These are phyloP conservation scores for Spheniscus mendiculus DNA, from an alignment of 2,113 vertebrate genomes.

Conservation along the genomic window DNA sequence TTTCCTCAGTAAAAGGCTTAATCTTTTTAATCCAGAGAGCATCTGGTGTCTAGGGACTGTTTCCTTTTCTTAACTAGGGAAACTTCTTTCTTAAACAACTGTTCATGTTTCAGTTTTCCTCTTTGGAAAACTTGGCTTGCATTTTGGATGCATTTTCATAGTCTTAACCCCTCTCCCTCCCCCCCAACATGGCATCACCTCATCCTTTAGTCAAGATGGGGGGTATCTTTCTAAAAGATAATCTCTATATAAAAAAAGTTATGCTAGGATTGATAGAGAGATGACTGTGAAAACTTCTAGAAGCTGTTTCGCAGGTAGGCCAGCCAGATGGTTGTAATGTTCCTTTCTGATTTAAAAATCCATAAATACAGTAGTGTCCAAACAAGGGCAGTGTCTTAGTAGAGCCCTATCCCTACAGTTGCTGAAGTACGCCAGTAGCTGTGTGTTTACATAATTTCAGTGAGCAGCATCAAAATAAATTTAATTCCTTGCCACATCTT, in stretches of 20 bases:
- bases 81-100: neutral
- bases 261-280: neutral
- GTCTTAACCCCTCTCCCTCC: neutral
- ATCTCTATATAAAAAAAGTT: neutral
- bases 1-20: neutral
- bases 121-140: neutral
- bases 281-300: rapidly evolving
- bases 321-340: rapidly evolving
- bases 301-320: neutral
- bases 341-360: neutral
- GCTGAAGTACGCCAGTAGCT: neutral
- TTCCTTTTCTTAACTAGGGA: neutral
- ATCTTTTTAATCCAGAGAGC: neutral
- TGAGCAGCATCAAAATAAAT: neutral
- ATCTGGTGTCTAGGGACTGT: neutral
- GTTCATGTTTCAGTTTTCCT: neutral
- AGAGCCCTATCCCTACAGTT: neutral
- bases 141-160: neutral
- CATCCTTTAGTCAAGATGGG: neutral
- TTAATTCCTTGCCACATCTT: neutral
- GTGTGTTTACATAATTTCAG: neutral
- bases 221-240: neutral
- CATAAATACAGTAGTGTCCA: neutral
- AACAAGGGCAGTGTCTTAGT: neutral
- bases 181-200: neutral